Conservation (phyloP, 1,140 invertebrate species). For the Temnothorax longispinosus region DNA sequence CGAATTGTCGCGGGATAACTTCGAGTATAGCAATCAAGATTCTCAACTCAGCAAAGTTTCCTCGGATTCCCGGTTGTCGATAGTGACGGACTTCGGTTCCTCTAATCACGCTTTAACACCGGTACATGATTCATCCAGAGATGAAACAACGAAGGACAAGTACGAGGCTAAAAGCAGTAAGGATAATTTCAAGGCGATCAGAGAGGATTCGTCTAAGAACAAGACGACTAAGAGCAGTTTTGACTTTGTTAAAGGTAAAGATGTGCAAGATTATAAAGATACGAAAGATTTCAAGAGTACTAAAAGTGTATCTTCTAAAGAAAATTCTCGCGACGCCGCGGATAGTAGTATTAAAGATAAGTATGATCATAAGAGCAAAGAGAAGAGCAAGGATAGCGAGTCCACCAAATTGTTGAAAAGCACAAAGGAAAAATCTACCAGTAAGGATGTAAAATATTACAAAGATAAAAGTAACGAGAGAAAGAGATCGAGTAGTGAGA, state of each 20-base stretch:
- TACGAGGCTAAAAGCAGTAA: slow-evolving; percentile 77
- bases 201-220: slow-evolving; percentile 77
- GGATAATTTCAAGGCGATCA: slow-evolving; percentile 78
- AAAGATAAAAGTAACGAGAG: slow-evolving; percentile 76
- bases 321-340: slow-evolving; percentile 78
- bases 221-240: slow-evolving; percentile 84
- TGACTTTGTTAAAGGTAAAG: slow-evolving; percentile 76
- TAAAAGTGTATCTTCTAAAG: slow-evolving; percentile 78
- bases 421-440: slow-evolving; percentile 57
- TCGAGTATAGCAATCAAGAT: slow-evolving; percentile 85
- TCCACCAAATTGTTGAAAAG: slow-evolving; percentile 64
- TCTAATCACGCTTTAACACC: slow-evolving; percentile 83
- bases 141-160: slow-evolving; percentile 82
- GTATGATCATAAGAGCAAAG: slow-evolving; percentile 73
- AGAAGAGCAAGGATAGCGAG: slow-evolving; percentile 77
- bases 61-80: slow-evolving; percentile 87
- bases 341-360: slow-evolving; percentile 79
- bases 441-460: slow-evolving; percentile 69
- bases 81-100: slow-evolving; percentile 84
- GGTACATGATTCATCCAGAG: slow-evolving; percentile 78
- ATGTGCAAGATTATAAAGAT: slow-evolving; percentile 74
- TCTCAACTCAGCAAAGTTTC: slow-evolving; percentile 88
- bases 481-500: slow-evolving; percentile 74
- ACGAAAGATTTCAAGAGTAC: slow-evolving; percentile 70
- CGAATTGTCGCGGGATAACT: slow-evolving; percentile 81